Base-by-base conservation (phyloP, 2,888 invertebrate species). In the Tricholauxania praeusta region DNA sequence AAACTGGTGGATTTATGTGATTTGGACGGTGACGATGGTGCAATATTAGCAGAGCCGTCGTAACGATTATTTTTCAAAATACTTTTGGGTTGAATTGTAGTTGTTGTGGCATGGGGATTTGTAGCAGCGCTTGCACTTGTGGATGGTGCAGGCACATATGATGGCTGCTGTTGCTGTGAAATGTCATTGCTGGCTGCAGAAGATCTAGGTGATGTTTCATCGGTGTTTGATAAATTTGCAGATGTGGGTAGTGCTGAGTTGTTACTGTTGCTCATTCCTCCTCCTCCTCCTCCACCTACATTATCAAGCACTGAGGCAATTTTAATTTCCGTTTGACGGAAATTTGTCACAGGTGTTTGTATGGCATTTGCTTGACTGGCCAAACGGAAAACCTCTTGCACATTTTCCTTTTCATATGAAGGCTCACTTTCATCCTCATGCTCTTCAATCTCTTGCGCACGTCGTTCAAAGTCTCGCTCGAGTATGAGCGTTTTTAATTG, bases 401-500 rank as follows among this genome's bases (percentile, higher is more conserved):
- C 88, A 72, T 82, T 86, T 14, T 87, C 86, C 77, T 88, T 88
- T 71, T 84, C 84, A 71, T 84, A 87, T 12, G 81, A 77, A 12
- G 81, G 79, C 52, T 87, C 87, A 75, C 92, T 93, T 67, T 93
- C 93, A 71, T 92, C 93, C 80, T 91, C 93, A 76, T 91, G 91
- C 78, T 90, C 91, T 72, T 90, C 91, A 49, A 90, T 90, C 87
- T 96, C 95, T 83, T 94, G 93, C 4, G 96, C 97, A 64, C 98
- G 90, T 66, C 96, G 91, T 85, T 98, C 97, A 86, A 98, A 98
- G 87, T 98, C 98, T 74, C 95, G 90, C 85, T 98, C 98, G n/a
- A 98, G 89, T 77, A 94, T 93, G 72, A 98, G 89, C n/a, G 96
- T 93, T 72, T 96, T 91, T 19, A 97, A 88, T 82, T 96, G 95